phyloP scores from a whole-genome alignment of 2,888 invertebrate genomes.

The Drosophila lacicola region DNA sequence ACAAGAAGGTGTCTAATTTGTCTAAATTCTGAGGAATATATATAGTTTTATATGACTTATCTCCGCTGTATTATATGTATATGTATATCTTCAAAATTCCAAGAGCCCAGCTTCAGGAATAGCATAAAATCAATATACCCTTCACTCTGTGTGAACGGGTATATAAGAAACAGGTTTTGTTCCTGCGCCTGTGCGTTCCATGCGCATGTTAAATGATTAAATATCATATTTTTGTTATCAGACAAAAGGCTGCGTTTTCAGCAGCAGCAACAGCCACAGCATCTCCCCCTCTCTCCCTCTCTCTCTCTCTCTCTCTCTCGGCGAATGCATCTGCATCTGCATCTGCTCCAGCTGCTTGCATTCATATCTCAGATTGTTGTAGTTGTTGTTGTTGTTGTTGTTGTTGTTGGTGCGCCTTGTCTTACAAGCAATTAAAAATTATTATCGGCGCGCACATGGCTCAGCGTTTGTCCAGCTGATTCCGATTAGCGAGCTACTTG shows the following conservation, averaged over 20 bases:
- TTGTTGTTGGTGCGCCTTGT: slow-evolving; percentile 56
- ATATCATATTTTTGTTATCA: slow-evolving; percentile 81
- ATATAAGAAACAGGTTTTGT: slow-evolving; percentile 53
- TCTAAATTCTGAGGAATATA: too few species aligned
- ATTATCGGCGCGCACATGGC: slow-evolving; percentile 56
- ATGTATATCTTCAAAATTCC: too few species aligned
- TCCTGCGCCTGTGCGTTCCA: slow-evolving; percentile 15
- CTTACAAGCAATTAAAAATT: slow-evolving; percentile 78
- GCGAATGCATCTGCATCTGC: slow-evolving; percentile 14
- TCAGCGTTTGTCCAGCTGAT: slow-evolving; percentile 47
- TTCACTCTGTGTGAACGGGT: too few species aligned
- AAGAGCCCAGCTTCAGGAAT: too few species aligned
- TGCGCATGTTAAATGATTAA: slow-evolving; percentile 73
- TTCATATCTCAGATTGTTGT: slow-evolving; percentile 55
- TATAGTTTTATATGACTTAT: too few species aligned
- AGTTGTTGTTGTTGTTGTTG: slow-evolving; percentile 25
- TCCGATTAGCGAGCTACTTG: slow-evolving; percentile 50
- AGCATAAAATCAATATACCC: too few species aligned
- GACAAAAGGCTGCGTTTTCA: slow-evolving; percentile 60
- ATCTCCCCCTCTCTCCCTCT: neutral
- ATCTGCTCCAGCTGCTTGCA: slow-evolving; percentile 23
- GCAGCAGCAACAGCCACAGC: slow-evolving; percentile 25
- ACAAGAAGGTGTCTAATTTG: too few species aligned
- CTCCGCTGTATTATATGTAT: too few species aligned
- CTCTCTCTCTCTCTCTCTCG: neutral